These are phyloP conservation scores for Periplaneta americana DNA, from an alignment of 1,140 invertebrate species.

Conservation along the genomic window DNA sequence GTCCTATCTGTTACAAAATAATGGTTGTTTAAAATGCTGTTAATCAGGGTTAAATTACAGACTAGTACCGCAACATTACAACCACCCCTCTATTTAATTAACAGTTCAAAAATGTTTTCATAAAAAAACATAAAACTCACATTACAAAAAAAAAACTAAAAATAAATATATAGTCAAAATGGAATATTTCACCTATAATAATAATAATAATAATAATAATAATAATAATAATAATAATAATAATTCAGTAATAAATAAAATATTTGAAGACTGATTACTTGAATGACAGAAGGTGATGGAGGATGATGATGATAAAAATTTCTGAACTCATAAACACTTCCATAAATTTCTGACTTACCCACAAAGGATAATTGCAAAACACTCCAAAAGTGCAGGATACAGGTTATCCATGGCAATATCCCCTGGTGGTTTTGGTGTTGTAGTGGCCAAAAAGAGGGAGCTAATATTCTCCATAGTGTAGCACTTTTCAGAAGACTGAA, in stretches of 20 bases:
- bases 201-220: neutral
- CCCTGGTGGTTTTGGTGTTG: neutral
- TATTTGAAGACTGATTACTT: neutral
- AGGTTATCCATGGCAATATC: constrained; percentile 62
- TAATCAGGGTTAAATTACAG: too few relatives aligned
- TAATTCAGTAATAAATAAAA: neutral
- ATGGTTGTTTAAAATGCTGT: too few relatives aligned
- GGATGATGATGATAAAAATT: neutral
- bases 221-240: neutral
- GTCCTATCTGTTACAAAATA: too few relatives aligned
- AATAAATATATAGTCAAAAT: neutral
- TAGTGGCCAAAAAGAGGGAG: neutral
- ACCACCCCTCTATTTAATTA: too few relatives aligned
- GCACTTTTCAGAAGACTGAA: neutral
- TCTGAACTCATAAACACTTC: neutral
- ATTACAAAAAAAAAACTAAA: too few relatives aligned
- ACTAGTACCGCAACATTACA: too few relatives aligned
- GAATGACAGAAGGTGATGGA: neutral
- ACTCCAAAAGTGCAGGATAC: constrained; percentile 84
- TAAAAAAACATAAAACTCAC: too few relatives aligned
- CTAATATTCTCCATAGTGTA: neutral
- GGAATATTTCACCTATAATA: too few relatives aligned
- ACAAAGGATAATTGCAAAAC: constrained; percentile 85
- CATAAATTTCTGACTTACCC: constrained; percentile 53
- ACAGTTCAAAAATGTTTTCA: too few relatives aligned